Evolutionary conservation across 2,888 invertebrate species (phyloP).

Genomic region (Mactromeris polynyma): DNA sequence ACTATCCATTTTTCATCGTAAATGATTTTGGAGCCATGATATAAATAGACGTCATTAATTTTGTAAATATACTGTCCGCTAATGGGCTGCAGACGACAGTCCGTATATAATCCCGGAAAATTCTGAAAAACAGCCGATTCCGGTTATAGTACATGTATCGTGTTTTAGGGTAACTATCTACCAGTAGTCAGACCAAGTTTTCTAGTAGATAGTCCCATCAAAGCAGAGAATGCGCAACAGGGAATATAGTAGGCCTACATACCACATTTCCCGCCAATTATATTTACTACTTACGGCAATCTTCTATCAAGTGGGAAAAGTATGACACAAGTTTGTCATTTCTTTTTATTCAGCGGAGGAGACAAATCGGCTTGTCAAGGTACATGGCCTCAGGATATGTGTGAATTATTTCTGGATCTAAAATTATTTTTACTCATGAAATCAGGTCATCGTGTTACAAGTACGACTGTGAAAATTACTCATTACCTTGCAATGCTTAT

Average conservation of each 20-base stretch:
- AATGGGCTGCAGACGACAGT: too few species aligned
- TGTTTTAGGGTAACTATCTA: too few species aligned
- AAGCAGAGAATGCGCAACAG: not conserved
- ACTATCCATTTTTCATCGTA: too few species aligned
- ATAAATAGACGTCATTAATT: too few species aligned
- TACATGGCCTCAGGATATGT: not conserved
- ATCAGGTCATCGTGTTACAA: not conserved
- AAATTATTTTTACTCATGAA: not conserved
- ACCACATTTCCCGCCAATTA: not conserved
- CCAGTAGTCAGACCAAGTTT: not conserved
- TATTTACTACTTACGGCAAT: not conserved
- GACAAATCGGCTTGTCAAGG: constrained; percentile 4
- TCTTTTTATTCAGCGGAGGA: not conserved
- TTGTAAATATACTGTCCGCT: too few species aligned
- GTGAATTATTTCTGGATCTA: not conserved
- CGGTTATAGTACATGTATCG: too few species aligned
- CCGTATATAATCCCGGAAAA: too few species aligned
- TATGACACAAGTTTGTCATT: not conserved
- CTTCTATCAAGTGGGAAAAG: not conserved
- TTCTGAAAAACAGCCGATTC: too few species aligned
- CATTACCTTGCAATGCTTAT: not conserved
- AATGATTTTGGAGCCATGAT: too few species aligned
- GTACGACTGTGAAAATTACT: not conserved
- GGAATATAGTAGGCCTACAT: too few species aligned
- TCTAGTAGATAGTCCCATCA: not conserved